These are phyloP conservation scores for Rhagoletis zephyria DNA, from an alignment of 1,140 invertebrate species.

Conservation along the genomic window DNA sequence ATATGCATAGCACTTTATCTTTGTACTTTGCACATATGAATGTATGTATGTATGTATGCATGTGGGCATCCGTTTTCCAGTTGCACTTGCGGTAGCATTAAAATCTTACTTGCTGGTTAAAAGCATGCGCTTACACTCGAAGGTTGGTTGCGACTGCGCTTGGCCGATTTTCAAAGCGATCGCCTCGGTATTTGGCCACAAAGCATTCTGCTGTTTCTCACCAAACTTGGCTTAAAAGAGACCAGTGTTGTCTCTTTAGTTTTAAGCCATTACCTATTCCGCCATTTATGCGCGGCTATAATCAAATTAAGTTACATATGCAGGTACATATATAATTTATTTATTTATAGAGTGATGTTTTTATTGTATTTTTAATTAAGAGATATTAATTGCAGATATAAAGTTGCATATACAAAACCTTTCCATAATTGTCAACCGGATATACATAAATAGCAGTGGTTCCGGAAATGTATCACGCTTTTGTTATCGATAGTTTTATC, in stretches of 20 bases:
- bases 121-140: not conserved
- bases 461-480: too few relatives aligned
- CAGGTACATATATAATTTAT: too few relatives aligned
- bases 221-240: constrained; percentile 11
- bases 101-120: not conserved
- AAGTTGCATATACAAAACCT: too few relatives aligned
- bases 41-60: not conserved
- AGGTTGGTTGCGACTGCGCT: constrained; percentile 42
- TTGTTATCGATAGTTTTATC: too few relatives aligned
- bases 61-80: not conserved
- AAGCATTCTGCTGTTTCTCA: not conserved
- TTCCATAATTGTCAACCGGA: too few relatives aligned
- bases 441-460: too few relatives aligned
- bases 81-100: not conserved
- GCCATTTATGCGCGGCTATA: too few relatives aligned
- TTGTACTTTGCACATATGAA: not conserved
- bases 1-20: not conserved
- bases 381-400: too few relatives aligned
- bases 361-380: too few relatives aligned
- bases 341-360: too few relatives aligned
- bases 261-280: not conserved
- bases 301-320: too few relatives aligned
- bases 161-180: not conserved
- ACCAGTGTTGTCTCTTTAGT: constrained; percentile 33
- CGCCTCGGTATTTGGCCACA: not conserved